Evolutionary conservation across 2,888 invertebrate genomes (phyloP).

Genomic region (Acleris holmiana): DNA sequence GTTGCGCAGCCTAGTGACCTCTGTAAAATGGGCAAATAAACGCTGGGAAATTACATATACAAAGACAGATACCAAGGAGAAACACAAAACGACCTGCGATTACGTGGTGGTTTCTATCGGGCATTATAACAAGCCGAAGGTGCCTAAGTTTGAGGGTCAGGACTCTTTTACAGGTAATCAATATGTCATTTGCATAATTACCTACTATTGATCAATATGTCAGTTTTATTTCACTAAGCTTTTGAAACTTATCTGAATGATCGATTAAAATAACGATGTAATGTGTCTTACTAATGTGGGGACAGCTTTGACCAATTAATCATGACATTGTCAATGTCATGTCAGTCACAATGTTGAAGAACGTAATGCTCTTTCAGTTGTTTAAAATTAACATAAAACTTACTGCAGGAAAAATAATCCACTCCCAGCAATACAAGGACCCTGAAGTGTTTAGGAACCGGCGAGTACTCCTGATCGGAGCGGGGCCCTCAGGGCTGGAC

Average conservation of each 20-base stretch:
- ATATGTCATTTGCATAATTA: not conserved
- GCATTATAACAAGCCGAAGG: slow-evolving; percentile 68
- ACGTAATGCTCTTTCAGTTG: not conserved
- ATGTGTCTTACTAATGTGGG: no score
- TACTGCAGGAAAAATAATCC: slow-evolving; percentile 83
- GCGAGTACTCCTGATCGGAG: slow-evolving; percentile 88
- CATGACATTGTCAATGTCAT: not conserved
- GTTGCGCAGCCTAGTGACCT: slow-evolving; percentile 75
- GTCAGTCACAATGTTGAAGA: not conserved
- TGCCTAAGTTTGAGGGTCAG: slow-evolving; percentile 62
- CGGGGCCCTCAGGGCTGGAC: slow-evolving; percentile 90
- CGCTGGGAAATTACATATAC: slow-evolving; percentile 80
- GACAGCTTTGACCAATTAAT: no score
- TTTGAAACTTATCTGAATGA: no score
- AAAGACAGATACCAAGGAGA: slow-evolving; percentile 66
- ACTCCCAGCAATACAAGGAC: slow-evolving; percentile 90
- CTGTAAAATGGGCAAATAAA: slow-evolving; percentile 62
- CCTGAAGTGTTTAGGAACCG: slow-evolving; percentile 84
- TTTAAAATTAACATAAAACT: not conserved
- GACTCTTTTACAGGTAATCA: slow-evolving; percentile 65
- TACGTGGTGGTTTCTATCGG: slow-evolving; percentile 89
- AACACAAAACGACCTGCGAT: slow-evolving; percentile 80
- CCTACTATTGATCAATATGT: no score
- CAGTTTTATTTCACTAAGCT: no score
- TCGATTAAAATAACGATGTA: no score